Evolutionary conservation across 2,888 invertebrate genomes (phyloP).

Genomic region (Gnatocerus cornutus): DNA sequence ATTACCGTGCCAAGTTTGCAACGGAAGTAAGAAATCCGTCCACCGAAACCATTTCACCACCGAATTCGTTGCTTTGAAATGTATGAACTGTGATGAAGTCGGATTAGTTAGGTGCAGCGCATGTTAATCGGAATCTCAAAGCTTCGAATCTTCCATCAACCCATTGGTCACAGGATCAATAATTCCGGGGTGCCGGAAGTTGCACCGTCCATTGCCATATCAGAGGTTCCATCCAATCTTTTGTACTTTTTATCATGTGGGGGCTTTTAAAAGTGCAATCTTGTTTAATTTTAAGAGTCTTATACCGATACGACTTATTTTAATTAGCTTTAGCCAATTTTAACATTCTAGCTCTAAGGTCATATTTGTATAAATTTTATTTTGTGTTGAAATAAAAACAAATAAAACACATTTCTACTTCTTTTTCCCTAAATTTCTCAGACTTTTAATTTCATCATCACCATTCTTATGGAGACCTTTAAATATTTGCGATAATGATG

Average conservation of each 20-base stretch:
- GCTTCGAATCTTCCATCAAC: slow-evolving; percentile 40
- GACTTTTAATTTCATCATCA: too few species aligned
- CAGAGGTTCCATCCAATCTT: slow-evolving; percentile 20
- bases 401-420: slow-evolving; percentile 4
- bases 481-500: background rate
- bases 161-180: slow-evolving; percentile 20
- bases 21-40: slow-evolving; percentile 96
- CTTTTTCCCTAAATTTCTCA: too few species aligned
- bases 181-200: slow-evolving; percentile 37
- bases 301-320: slow-evolving; percentile 48
- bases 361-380: slow-evolving; percentile 42
- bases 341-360: slow-evolving; percentile 11
- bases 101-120: slow-evolving; percentile 92
- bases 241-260: slow-evolving; percentile 13
- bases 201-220: slow-evolving; percentile 45
- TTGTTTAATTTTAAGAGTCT: slow-evolving; percentile 26
- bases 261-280: slow-evolving; percentile 36
- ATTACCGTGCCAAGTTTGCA: slow-evolving; percentile 92
- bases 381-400: slow-evolving; percentile 44
- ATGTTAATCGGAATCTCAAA: slow-evolving; percentile 74
- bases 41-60: slow-evolving; percentile 95
- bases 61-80: slow-evolving; percentile 94
- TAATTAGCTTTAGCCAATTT: slow-evolving; percentile 24
- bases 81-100: slow-evolving; percentile 96
- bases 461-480: too few species aligned